These are phyloP conservation scores for Laspeyria flexula DNA, from an alignment of 2,888 invertebrate genomes.

Conservation along the genomic window DNA sequence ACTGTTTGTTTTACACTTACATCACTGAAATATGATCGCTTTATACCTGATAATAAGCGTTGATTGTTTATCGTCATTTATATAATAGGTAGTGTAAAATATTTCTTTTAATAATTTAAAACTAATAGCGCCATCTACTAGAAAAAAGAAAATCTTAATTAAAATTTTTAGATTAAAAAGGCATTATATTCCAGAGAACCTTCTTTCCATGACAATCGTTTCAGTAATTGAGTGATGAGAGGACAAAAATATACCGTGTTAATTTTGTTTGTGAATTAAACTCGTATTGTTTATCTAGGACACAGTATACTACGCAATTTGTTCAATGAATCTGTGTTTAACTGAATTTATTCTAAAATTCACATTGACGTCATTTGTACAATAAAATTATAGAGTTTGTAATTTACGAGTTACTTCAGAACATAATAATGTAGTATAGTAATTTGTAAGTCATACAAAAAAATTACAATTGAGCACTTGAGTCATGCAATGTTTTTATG, in stretches of 20 bases:
- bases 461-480: background rate
- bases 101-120: too few relatives aligned
- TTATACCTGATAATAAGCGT: constrained; percentile 36
- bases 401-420: too few relatives aligned
- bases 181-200: too few relatives aligned
- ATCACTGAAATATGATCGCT: constrained; percentile 45
- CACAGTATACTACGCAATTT: constrained; percentile 17
- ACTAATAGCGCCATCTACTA: too few relatives aligned
- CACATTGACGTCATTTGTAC: constrained; percentile 20
- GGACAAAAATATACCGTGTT: too few relatives aligned
- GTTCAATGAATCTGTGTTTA: constrained; percentile 5
- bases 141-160: too few relatives aligned
- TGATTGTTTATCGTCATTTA: constrained; percentile 34
- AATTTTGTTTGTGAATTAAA: constrained; percentile 30
- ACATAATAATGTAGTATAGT: too few relatives aligned
- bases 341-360: background rate
- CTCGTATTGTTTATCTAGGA: constrained; percentile 26
- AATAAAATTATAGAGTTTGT: background rate
- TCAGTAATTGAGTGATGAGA: too few relatives aligned
- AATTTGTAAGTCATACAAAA: too few relatives aligned
- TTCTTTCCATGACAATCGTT: too few relatives aligned
- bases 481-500: background rate
- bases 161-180: too few relatives aligned
- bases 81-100: too few relatives aligned
- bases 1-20: constrained; percentile 40